Conservation (phyloP, 2,113 vertebrate species). For the Eulemur rufifrons region DNA sequence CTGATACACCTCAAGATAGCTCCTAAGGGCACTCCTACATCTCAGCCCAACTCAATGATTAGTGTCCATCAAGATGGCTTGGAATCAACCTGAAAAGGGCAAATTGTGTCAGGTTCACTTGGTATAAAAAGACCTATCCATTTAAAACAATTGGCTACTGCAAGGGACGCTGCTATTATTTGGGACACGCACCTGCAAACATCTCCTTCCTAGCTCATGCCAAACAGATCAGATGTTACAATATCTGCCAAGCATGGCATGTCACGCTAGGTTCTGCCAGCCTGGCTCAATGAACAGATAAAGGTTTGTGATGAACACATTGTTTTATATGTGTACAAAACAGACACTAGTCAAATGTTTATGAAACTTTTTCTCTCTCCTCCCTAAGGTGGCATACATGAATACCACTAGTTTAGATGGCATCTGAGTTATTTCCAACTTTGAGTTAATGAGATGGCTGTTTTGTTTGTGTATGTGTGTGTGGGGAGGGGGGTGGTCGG, state of each 20-base stretch:
- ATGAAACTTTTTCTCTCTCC: not conserved
- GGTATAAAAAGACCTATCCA: conserved; percentile 13
- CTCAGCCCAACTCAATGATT: not conserved
- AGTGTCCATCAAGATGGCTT: not conserved
- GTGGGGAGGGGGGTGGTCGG: accelerated
- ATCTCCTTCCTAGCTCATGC: not conserved
- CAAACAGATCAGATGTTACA: conserved; percentile 19
- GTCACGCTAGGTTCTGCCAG: not conserved
- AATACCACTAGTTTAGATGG: not conserved
- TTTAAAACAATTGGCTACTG: conserved; percentile 30
- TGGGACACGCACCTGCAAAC: conserved; percentile 12
- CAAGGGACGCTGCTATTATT: conserved; percentile 10
- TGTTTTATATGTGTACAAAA: conserved; percentile 1
- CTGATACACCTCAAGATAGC: not conserved
- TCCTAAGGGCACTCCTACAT: not conserved
- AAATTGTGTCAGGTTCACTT: not conserved
- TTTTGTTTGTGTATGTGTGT: not conserved
- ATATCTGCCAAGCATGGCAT: conserved; percentile 12
- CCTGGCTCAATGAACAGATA: conserved; percentile 27
- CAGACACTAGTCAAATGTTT: conserved; percentile 19
- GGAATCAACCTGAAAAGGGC: conserved; percentile 15
- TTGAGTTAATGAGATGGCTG: conserved; percentile 28
- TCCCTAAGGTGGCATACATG: not conserved
- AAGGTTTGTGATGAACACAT: not conserved
- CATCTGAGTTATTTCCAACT: conserved; percentile 34